Percentiles rank a stretch among this genome's conserved stretches.
Conservation (phyloP, 64 coral and sea anemone species). For the Actinia tenebrosa region DNA sequence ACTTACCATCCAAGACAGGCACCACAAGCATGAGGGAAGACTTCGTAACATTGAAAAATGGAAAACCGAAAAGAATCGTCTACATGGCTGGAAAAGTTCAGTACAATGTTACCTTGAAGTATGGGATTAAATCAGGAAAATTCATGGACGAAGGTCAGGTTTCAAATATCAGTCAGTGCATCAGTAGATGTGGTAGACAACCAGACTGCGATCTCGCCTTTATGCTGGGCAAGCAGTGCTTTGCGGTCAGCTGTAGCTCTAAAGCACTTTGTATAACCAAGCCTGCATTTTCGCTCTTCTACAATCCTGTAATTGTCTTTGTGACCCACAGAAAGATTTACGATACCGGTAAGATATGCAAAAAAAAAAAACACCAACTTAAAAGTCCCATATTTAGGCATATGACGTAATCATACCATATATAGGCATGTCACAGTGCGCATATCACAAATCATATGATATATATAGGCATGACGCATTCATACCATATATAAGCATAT, state of each 20-base stretch:
- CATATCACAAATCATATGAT: neutral
- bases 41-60: constrained; percentile 62
- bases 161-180: constrained; percentile 56
- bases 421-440: neutral
- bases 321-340: constrained; percentile 55
- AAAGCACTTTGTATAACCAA: constrained; percentile 60
- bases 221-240: constrained; percentile 88
- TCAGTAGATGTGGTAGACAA: constrained; percentile 47
- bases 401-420: neutral
- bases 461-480: too few relatives aligned
- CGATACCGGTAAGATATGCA: constrained; percentile 33
- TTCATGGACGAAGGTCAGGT: constrained; percentile 69
- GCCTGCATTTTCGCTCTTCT: constrained; percentile 78
- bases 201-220: constrained; percentile 75
- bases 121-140: constrained; percentile 68
- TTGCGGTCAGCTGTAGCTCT: constrained; percentile 68
- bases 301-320: constrained; percentile 76
- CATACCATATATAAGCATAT: too few relatives aligned
- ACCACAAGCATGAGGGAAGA: constrained; percentile 55
- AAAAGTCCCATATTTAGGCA: neutral
- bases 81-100: constrained; percentile 59
- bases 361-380: too few relatives aligned
- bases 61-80: constrained; percentile 46
- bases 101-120: constrained; percentile 71
- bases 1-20: neutral